Conservation (phyloP, 2,797 vertebrate genomes). For the Phaenicophaeus curvirostris region DNA sequence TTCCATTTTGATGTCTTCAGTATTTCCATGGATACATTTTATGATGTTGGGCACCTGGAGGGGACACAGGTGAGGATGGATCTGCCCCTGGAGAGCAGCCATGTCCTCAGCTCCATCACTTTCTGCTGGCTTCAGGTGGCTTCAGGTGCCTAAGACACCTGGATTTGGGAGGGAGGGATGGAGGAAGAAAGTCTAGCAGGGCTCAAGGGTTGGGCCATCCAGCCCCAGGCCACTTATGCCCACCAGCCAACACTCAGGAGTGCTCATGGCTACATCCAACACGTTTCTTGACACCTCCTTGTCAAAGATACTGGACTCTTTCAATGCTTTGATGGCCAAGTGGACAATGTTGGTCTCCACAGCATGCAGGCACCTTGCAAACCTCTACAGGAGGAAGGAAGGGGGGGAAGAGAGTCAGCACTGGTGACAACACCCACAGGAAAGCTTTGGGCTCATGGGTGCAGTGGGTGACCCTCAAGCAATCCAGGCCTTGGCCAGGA, state of each 20-base stretch:
- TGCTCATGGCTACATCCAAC: neutral
- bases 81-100: neutral
- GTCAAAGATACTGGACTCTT: neutral
- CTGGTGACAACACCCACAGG: neutral
- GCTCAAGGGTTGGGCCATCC: neutral
- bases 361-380: no score
- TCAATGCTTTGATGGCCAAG: neutral
- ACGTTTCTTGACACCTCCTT: neutral
- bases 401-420: no score
- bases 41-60: neutral
- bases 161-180: neutral
- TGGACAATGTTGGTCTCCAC: no score
- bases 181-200: no score
- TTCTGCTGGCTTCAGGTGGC: neutral
- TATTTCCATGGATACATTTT: neutral
- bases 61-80: neutral
- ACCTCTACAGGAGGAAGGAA: no score
- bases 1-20: neutral
- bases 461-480: neutral
- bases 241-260: neutral
- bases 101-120: neutral
- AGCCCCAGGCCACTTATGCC: neutral
- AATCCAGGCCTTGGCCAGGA: no score
- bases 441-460: neutral
- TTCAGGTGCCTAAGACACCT: neutral